Evolutionary conservation across 2,888 invertebrate genomes (phyloP).

Genomic region (Pycnomerus fuliginosus): DNA sequence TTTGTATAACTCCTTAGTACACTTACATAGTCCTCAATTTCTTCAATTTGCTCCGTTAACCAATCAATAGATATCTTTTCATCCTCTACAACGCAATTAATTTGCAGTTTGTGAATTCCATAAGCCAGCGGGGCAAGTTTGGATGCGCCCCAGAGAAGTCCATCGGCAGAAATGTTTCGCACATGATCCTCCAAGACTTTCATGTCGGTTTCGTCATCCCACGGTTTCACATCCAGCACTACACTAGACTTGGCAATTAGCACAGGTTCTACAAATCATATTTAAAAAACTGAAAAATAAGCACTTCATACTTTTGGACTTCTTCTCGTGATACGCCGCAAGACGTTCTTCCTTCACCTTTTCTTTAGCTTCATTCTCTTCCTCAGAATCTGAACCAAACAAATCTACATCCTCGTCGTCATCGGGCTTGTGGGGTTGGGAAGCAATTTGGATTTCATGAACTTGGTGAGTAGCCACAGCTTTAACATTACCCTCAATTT

Average conservation of each 20-base stretch:
- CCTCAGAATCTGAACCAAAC: slow-evolving; percentile 80
- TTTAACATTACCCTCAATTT: slow-evolving; percentile 30
- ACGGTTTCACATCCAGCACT: slow-evolving; percentile 91
- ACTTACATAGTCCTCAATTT: slow-evolving; percentile 77
- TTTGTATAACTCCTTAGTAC: slow-evolving; percentile 1
- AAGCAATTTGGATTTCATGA: slow-evolving; percentile 33
- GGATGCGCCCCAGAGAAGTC: slow-evolving; percentile 91
- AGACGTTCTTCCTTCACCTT: slow-evolving; percentile 80
- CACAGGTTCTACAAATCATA: slow-evolving; percentile 64
- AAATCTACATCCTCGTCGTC: slow-evolving; percentile 77
- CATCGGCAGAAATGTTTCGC: slow-evolving; percentile 75
- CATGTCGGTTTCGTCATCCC: slow-evolving; percentile 94
- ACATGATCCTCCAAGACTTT: slow-evolving; percentile 77
- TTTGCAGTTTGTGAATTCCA: slow-evolving; percentile 90
- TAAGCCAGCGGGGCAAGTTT: slow-evolving; percentile 89
- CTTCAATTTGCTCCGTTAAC: slow-evolving; percentile 84
- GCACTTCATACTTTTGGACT: slow-evolving; percentile 71
- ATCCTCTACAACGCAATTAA: slow-evolving; percentile 91
- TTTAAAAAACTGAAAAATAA: slow-evolving; percentile 6
- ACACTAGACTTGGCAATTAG: slow-evolving; percentile 94
- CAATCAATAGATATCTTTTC: slow-evolving; percentile 91
- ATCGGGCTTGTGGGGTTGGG: slow-evolving; percentile 36
- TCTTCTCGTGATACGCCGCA: slow-evolving; percentile 87
- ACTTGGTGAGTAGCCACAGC: slow-evolving; percentile 31
- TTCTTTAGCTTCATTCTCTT: slow-evolving; percentile 70